Evolutionary conservation across 2,797 vertebrate genomes (phyloP), one percentile per base, ranked within the genome.

Genomic region (Pyrocephalus nanus): DNA sequence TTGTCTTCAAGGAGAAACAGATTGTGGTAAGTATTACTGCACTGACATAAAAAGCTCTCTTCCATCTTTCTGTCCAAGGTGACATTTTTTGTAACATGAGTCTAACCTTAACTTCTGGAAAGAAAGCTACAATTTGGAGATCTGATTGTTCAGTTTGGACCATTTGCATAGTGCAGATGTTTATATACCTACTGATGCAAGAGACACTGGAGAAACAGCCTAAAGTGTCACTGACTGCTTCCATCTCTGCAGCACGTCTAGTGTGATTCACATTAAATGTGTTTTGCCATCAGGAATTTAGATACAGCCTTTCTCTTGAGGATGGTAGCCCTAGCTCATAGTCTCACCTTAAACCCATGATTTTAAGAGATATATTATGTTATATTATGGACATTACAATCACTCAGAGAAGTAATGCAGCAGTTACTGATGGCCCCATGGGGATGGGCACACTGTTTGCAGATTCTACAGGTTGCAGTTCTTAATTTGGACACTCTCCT

Each of bases 201-300:
- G 19, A 27, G 26, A 38, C 51, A 36, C 10, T 1, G 2, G 18
- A 86, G 65, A 77, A 74, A 32, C 64, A 60, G 20, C 55, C 38
- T 54, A 32, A 81, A 51, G 20, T 25, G 17, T 45, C 2, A 1
- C 9, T 0, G 0, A 13, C 61, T 83, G 15, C 20, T 36, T 19
- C 15, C 7, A 47, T 55, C 32, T 70, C 86, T 90, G 45, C 23
- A 48, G 25, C 11, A 5, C 27, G 16, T 16, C 14, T 34, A 15
- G 22, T 51, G 57, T 47, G 38, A 45, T 55, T 76, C 40, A 67
- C 23, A 21, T 51, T 48, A 29, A 54, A 60, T 26, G 8, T 55
- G 16, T 40, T 86, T 76, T 3, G 1, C 29, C 26, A 18, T 47
- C n/a, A 25, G 57, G 20, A 51, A 45, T 76, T 80, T 11, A 42